Evolutionary conservation across 2,113 vertebrate genomes (phyloP), one percentile per base, ranked within the genome.

Genomic region (Dermatemys mawii): DNA sequence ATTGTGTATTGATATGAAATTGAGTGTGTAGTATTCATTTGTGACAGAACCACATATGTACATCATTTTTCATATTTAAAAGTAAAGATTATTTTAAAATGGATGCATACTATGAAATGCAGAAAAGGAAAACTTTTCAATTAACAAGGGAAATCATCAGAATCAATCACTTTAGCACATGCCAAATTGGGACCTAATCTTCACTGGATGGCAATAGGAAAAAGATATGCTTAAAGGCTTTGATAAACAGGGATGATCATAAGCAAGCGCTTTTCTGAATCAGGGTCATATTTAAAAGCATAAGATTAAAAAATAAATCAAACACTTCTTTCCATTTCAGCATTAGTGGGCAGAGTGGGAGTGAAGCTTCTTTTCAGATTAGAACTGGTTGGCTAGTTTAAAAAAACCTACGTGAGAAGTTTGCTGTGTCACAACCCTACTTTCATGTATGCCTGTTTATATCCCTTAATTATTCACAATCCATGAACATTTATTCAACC

Each of bases 401-500:
- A n/a, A 92, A 92, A 93, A 96, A 88, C 80, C 60, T 89, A 83
- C 84, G 26, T 51, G 57, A 90, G 75, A 95, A 60, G 63, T 90
- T 46, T 13, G 67, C 67, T 54, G 93, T 95, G 94, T 96, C 2
- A 2, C 88, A 84, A 87, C 93, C 2, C 94, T 96, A 88, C 87
- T 96, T 93, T 89, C 93, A 92, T 67, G 73, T 94, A 93, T 93
- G 44, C 78, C 83, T 84, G 38, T 2, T 93, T 93, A 90, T 78
- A 67, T 89, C 8, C 94, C 93, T 96, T 93, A 63, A 86, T 94
- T 95, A 85, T 93, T 94, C 83, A 24, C 46, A 87, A 93, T 95
- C 94, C 92, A 89, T 92, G 90, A 93, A 92, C 78, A 86, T 88
- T 93, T 94, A 80, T 48, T 96, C 81, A 84, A 89, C 80, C 83